These are phyloP conservation scores for Istiophorus platypterus DNA, from an alignment of 2,113 vertebrate genomes.

Conservation along the genomic window DNA sequence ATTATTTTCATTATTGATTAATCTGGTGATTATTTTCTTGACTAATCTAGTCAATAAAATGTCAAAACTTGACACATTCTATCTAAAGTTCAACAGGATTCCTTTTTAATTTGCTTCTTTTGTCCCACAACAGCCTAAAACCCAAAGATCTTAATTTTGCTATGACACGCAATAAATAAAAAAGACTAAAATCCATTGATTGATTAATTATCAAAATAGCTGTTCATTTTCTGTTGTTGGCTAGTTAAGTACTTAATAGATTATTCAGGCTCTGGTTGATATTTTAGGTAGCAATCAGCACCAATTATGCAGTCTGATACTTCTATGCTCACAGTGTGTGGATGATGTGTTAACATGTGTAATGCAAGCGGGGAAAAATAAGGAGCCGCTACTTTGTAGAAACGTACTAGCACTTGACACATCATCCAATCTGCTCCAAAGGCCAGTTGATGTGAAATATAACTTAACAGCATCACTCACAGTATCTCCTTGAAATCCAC, in stretches of 20 bases:
- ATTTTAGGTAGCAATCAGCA: background rate
- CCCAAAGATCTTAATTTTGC: background rate
- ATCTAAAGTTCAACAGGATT: background rate
- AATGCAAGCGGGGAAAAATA: no score
- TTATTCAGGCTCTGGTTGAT: background rate
- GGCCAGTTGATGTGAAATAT: no score
- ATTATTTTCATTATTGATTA: background rate
- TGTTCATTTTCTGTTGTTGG: background rate
- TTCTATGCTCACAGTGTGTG: background rate
- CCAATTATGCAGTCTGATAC: background rate
- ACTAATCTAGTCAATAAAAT: background rate
- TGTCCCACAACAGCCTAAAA: background rate
- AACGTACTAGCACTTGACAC: no score
- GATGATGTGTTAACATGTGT: no score
- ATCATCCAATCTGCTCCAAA: no score
- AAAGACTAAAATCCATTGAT: background rate
- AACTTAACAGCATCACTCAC: no score
- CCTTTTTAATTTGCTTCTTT: no score
- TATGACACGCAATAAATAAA: background rate
- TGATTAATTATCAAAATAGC: background rate
- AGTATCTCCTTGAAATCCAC: no score
- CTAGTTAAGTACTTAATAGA: background rate
- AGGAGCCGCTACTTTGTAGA: no score
- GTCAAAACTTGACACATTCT: background rate
- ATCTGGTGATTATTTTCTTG: background rate